These are phyloP conservation scores for Acanthis flammea DNA, from an alignment of 2,797 vertebrate species.

Conservation along the genomic window DNA sequence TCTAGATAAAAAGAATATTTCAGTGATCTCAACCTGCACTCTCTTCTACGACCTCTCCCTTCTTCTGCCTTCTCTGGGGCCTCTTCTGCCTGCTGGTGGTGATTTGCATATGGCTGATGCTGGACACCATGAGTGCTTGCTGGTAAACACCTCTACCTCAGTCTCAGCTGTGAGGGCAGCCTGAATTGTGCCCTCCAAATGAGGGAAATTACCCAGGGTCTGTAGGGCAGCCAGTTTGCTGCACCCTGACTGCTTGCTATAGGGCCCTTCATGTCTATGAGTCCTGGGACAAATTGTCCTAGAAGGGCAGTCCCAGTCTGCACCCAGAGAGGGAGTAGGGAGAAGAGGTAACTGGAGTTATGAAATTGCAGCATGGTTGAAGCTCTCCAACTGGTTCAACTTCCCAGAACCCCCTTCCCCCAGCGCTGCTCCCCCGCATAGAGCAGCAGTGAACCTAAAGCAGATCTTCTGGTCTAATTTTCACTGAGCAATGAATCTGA, in stretches of 20 bases:
- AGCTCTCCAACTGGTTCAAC: background rate
- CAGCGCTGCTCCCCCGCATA: background rate
- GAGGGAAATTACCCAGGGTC: background rate
- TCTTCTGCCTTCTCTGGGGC: background rate
- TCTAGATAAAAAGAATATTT: background rate
- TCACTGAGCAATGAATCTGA: conserved; percentile 28
- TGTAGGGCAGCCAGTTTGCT: background rate
- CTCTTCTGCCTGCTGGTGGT: background rate
- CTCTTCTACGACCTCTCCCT: background rate
- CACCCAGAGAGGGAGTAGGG: background rate
- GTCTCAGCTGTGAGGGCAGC: background rate
- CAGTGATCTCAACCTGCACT: background rate
- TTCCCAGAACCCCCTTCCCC: background rate
- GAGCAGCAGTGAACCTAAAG: background rate
- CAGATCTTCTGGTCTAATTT: conserved; percentile 14
- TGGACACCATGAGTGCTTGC: background rate
- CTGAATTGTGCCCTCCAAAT: background rate
- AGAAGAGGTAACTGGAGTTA: background rate
- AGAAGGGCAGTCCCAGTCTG: background rate
- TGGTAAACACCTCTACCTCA: background rate
- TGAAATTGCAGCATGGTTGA: background rate
- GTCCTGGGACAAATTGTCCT: background rate
- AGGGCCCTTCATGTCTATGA: background rate
- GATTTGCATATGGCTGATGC: background rate
- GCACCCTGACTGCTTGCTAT: background rate